Base-by-base conservation (phyloP, 2,888 invertebrate species). In the Campoletis raptor region DNA sequence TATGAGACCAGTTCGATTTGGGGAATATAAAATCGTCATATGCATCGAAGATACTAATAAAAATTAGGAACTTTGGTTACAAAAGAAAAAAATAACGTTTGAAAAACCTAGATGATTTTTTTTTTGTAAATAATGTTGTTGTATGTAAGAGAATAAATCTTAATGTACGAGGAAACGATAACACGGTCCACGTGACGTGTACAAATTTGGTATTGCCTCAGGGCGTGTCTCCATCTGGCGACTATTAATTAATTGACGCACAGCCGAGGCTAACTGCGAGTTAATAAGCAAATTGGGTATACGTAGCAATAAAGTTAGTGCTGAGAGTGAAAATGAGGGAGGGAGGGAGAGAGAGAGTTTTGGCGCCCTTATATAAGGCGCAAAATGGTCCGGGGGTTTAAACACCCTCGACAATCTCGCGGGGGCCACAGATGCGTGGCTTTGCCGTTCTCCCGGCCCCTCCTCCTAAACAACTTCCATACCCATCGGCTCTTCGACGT, bases 241-340 rank as follows among this genome's bases (percentile, higher is more conserved):
- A 89, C 92, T 92, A 94, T 94, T 94, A 94, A 94, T 94, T 93
- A 94, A 93, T 93, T 90, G 93, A 92, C 92, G 93, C 93, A 91
- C 92, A 92, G 92, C 92, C 93, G 93, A 94, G 92, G 92, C 94
- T 94, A 94, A 94, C 93, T 93, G 93, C 93, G 92, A 94, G 94
- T 94, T 94, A 94, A 94, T 94, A 94, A 94, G 94, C 94, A 94
- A 94, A 94, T 94, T 94, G 94, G 76, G 84, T 86, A 84, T 86
- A 86, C 93, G 91, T 91, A 91, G 94, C 93, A 93, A 94, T 94
- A 94, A 94, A 94, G 92, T 93, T 92, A 91, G 91, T 87, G 90
- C 90, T 89, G 89, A 91, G 90, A 88, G 88, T 73, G 87, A 78
- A 87, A 77, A 78, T 87, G 88, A 74, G 73, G 73, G 74, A 70